Conservation (phyloP, 2,797 vertebrate species). For the Schizopygopsis pylzovi region DNA sequence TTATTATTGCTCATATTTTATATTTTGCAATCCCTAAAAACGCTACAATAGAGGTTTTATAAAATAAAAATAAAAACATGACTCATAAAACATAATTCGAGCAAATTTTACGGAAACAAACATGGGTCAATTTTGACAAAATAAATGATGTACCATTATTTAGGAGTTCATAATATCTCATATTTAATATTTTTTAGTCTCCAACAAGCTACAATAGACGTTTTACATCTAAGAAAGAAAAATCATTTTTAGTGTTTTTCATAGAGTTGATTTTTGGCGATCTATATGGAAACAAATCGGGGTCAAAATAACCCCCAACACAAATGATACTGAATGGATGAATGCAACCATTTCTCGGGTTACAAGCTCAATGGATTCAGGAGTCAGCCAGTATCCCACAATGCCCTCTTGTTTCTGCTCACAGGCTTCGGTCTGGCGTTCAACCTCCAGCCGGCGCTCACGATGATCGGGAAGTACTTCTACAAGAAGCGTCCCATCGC, state of each 20-base stretch:
- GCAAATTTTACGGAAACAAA: background rate
- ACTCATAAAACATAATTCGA: background rate
- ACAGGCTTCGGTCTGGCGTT: slow-evolving; percentile 94
- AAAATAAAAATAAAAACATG: background rate
- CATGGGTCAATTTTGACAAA: background rate
- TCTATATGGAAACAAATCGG: background rate
- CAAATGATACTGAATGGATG: background rate
- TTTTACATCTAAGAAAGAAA: background rate
- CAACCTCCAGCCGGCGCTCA: slow-evolving; percentile 95
- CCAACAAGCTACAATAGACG: too few species aligned
- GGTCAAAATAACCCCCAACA: background rate
- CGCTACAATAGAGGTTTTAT: background rate
- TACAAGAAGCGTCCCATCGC: slow-evolving; percentile 91
- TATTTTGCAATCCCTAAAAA: too few species aligned
- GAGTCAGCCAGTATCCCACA: background rate
- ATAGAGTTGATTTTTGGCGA: background rate
- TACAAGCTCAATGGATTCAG: background rate
- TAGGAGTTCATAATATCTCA: too few species aligned
- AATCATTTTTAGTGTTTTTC: too few species aligned
- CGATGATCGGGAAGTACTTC: slow-evolving; percentile 97
- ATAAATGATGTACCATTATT: background rate
- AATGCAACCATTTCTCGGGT: background rate
- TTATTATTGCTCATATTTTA: background rate
- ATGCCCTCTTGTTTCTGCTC: slow-evolving; percentile 13
- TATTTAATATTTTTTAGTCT: too few species aligned